Evolutionary conservation across 2,797 vertebrate genomes (phyloP).

Genomic region (Sternotherus odoratus): DNA sequence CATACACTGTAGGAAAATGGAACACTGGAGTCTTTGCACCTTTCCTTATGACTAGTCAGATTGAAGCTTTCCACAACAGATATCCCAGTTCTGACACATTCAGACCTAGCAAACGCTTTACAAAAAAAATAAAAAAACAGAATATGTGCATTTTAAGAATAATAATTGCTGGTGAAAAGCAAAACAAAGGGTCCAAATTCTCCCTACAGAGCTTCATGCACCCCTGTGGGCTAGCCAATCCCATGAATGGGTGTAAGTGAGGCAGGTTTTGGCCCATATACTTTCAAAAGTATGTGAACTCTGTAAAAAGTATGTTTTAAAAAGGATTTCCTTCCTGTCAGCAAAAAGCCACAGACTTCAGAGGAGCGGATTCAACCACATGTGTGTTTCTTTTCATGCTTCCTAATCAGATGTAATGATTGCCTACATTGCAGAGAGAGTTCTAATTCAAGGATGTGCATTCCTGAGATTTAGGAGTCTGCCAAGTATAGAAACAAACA

Average conservation of each 20-base stretch:
- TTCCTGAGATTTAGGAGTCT: constrained; percentile 41
- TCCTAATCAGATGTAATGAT: constrained; percentile 44
- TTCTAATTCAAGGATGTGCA: constrained; percentile 14
- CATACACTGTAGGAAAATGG: neutral
- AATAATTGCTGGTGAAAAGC: constrained; percentile 25
- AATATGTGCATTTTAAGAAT: neutral
- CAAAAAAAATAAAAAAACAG: fast-evolving
- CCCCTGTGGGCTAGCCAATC: neutral
- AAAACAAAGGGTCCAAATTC: neutral
- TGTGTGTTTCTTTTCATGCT: constrained; percentile 55
- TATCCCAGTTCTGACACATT: neutral
- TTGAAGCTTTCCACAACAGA: neutral
- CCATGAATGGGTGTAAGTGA: constrained; percentile 13
- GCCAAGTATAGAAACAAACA: constrained; percentile 71
- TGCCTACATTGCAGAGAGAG: constrained; percentile 4
- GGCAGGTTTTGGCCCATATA: constrained; percentile 53
- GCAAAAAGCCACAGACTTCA: constrained; percentile 62
- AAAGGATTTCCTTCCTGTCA: constrained; percentile 75
- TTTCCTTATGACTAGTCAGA: neutral
- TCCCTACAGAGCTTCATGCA: neutral
- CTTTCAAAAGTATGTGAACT: constrained; percentile 66
- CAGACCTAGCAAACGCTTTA: neutral
- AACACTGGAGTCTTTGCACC: neutral
- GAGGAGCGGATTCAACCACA: constrained; percentile 32
- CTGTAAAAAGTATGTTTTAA: constrained; percentile 56